Conservation (phyloP, 2,113 vertebrate species). For the Larimichthys polyactis region DNA sequence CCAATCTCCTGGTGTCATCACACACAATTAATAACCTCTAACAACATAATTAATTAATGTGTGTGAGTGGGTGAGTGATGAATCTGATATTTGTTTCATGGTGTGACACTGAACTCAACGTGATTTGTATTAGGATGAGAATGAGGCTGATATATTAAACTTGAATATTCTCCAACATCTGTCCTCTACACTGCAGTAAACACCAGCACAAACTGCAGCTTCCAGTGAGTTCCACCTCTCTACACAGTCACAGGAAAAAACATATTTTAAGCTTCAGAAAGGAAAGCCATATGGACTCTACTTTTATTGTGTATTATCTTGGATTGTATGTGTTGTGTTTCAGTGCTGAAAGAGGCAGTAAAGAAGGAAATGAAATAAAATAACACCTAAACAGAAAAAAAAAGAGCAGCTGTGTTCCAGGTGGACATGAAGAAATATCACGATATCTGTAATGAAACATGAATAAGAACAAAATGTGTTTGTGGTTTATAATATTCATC, state of each 20-base stretch:
- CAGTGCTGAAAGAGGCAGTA: background rate
- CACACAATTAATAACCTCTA: conserved; percentile 21
- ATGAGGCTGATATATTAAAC: background rate
- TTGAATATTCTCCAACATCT: background rate
- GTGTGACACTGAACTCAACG: background rate
- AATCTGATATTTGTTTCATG: background rate
- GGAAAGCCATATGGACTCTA: background rate
- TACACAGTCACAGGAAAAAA: no score
- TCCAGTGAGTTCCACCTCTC: no score
- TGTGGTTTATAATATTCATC: no score
- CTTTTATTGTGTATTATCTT: background rate
- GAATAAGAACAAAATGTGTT: no score
- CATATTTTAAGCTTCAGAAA: background rate
- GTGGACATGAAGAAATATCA: no score
- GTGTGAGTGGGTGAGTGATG: background rate
- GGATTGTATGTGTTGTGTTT: background rate
- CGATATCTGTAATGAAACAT: no score
- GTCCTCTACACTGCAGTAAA: background rate
- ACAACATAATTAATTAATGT: conserved; percentile 4
- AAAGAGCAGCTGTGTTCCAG: no score
- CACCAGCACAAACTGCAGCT: background rate
- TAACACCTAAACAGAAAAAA: no score
- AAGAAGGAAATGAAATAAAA: no score
- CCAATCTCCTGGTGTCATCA: conserved; percentile 9
- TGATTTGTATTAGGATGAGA: background rate